phyloP scores from a whole-genome alignment of 1,140 invertebrate genomes.

The Rhagoletis pomonella region DNA sequence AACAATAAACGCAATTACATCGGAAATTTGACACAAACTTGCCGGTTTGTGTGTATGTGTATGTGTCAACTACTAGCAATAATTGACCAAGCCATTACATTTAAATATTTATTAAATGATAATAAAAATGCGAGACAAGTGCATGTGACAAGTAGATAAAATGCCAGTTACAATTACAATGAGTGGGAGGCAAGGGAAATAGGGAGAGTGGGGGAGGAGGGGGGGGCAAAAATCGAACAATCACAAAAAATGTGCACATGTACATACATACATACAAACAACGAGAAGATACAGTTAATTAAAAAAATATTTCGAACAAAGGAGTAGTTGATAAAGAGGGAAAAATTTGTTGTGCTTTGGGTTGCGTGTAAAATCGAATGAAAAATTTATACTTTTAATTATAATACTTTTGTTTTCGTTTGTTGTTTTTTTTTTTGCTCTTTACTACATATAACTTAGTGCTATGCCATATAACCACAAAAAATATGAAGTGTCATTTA shows the following conservation, averaged over 20 bases:
- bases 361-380: slow-evolving; percentile 12
- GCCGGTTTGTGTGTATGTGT: neutral
- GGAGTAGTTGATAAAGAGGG: neutral
- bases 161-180: slow-evolving; percentile 27
- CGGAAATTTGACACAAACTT: neutral
- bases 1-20: neutral
- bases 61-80: neutral
- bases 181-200: neutral
- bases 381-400: neutral
- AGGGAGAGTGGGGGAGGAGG: neutral
- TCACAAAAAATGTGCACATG: neutral
- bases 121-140: slow-evolving; percentile 5
- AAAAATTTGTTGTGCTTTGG: neutral
- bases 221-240: neutral
- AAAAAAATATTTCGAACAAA: neutral
- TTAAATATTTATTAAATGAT: slow-evolving; percentile 10
- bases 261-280: neutral
- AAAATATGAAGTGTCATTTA: slow-evolving; percentile 66
- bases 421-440: slow-evolving; percentile 59
- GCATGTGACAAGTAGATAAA: slow-evolving; percentile 46
- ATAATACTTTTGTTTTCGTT: slow-evolving; percentile 50
- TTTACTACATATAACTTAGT: slow-evolving; percentile 58
- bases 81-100: neutral
- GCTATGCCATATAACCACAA: slow-evolving; percentile 73
- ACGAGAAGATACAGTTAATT: neutral